Evolutionary conservation across 2,797 vertebrate species (phyloP), one percentile per base, ranked within the genome.

Genomic region (Esox masquinongy): DNA sequence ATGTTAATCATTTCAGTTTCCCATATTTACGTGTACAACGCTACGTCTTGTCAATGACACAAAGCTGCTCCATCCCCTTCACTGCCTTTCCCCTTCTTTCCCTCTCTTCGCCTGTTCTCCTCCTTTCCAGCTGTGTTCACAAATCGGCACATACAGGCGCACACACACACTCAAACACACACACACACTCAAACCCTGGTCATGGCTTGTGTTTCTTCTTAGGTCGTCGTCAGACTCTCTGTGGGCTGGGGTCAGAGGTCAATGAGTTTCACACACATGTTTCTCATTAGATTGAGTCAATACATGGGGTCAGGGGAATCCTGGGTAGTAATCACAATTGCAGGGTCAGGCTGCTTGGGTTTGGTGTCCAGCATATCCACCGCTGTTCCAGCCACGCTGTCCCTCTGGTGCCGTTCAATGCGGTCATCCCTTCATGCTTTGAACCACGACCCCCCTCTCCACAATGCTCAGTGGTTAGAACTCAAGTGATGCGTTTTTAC

Each of bases 401-500:
- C 24, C 59, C 36, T 31, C 24, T 61, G 36, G 22, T 19, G 15
- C 61, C 24, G 12, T 26, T 67, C 29, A 22, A 11, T 49, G 43
- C 66, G 47, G 22, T 17, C 56, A 12, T 26, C 64, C 29, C 31
- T 36, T 12, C 64, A 8, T 14, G 29, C 31, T 34, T 68, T 68
- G 67, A 68, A 68, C 34, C 66, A 34, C 56, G 61, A 73, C 47
- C 51, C 68, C 22, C 68, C 72, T 71, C 22, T 24, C 43, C 70
- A 31, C 72, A 5, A 74, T 69, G 3, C 31, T 73, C 78, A 34
- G 68, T n/a, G 53, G 71, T 74, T 73, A 72, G 74, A 69, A 74
- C 73, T 76, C 79, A 76, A 83, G 50, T 76, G 39, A 80, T 81
- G 79, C 49, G 56, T 83, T 88, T 84, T 77, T 70, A 79, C 75